Base-by-base conservation (phyloP, 2,797 vertebrate genomes). In the Leptoclinus maculatus region DNA sequence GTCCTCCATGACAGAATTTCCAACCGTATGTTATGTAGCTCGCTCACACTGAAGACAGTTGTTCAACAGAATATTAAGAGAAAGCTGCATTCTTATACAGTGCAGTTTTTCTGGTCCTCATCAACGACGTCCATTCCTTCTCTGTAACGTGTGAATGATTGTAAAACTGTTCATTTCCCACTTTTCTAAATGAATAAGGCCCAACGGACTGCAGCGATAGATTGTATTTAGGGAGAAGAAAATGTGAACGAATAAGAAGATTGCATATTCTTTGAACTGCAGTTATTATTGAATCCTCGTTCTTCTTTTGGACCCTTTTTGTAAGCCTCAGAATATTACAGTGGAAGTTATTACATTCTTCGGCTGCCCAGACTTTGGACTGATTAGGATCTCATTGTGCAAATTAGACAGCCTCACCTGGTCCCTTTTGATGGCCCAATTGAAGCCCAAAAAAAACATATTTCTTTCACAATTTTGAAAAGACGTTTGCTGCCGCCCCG, bases 331-430 rank as follows among this genome's bases (percentile, higher is more conserved):
- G 51, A 25, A 67, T 83, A 66, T 82, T 51, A 45, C 25, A 45
- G 43, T 16, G 62, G 23, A 64, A 67, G 17, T 63, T 7, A 43
- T 77, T 82, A 57, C 27, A 49, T 64, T 77, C 63, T 82, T 66
- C 66, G 16, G 14, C 59, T 80, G 78, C 41, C 51, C 23, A 4
- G 60, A 67, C 45, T 58, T 79, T 36, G 45, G 75, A 75, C 49
- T 82, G 72, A 79, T 78, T 69, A 71, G 56, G 41, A 38, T 69
- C 14, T 71, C 34, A 60, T 59, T 82, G 67, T 82, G 45, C 67
- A 79, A 60, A 62, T 83, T 47, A 14, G 74, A 66, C 56, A 65
- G 21, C 19, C 58, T 78, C 64, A 68, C 57, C 41, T 59, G 1
- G 32, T 65, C 19, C 2, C 43, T 77, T 53, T 25, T 76, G 79